These are phyloP conservation scores for Engystomops pustulosus DNA, from an alignment of 2,113 vertebrate genomes.

Conservation along the genomic window DNA sequence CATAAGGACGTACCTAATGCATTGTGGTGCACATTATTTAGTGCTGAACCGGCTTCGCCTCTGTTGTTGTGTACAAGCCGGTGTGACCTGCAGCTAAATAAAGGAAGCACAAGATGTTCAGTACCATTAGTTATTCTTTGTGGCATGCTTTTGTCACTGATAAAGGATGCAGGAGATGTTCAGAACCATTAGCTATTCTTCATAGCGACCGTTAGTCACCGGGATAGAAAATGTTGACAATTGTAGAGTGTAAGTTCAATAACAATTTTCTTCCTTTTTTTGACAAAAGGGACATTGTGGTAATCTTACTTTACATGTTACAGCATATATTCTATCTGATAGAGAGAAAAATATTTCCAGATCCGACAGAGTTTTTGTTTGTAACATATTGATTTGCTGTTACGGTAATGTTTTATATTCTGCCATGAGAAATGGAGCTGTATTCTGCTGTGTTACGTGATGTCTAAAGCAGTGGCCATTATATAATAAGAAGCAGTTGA, in stretches of 20 bases:
- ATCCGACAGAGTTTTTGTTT: neutral
- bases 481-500: no score
- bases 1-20: conserved; percentile 17
- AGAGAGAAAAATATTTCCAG: neutral
- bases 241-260: conserved; percentile 8
- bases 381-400: neutral
- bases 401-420: neutral
- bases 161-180: conserved; percentile 31
- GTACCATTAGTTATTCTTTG: conserved; percentile 34
- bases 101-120: conserved; percentile 33
- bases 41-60: conserved; percentile 27
- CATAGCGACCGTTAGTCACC: conserved; percentile 8
- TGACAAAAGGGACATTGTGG: neutral
- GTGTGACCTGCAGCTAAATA: conserved; percentile 36
- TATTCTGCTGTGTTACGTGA: neutral
- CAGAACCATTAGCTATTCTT: conserved; percentile 37
- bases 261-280: neutral
- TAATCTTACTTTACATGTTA: neutral
- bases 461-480: no score
- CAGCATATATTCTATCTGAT: neutral
- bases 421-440: neutral
- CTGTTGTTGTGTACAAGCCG: conserved; percentile 37
- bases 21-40: conserved; percentile 24
- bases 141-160: conserved; percentile 15
- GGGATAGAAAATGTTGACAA: conserved; percentile 23